Base-by-base conservation (phyloP, 2,113 vertebrate species). In the Cyprinodon brontotheroides region DNA sequence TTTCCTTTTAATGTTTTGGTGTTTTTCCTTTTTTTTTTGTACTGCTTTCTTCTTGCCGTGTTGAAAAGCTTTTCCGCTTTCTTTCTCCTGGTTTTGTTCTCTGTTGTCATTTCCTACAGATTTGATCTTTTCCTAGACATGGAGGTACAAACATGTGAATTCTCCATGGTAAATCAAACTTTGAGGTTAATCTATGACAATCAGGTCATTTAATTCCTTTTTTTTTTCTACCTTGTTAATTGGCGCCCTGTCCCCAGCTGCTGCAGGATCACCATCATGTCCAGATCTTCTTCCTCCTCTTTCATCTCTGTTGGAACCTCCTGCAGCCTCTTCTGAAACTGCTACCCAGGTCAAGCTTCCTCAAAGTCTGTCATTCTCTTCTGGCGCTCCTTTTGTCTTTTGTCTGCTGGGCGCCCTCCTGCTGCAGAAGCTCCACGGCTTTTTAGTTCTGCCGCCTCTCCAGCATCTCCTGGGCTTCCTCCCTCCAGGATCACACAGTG, bases 251-350 rank as follows among this genome's bases (percentile, higher is more conserved):
- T 89, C 92, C 87, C 96, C 77, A 96, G 83, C 61, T 95, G 94
- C 83, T 95, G 95, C 91, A 95, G 92, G 72, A 91, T 94, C 48
- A 95, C 87, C 93, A 94, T 87, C 68, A 94, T 92, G 78, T 96
- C 95, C 87, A 95, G 87, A 12, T 96, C 95, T 1, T 96, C 95
- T 0, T 53, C 95, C 1, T 96, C 95, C 0, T 98, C 96, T 96
- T n/a, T 96, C 96, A 11, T 70, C 95, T 95, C 82, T 95, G 93
- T 91, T 96, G n/a, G 94, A 11, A 95, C 93, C 76, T 98, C 97
- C 66, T 95, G 94, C 62, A 98, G 93, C 69, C 96, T 91, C 91
- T 94, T 96, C 91, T 98, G 96, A 87, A 99, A 98, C 91, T 96
- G 95, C 95, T 95, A 96, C 91, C 97, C 37, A 98, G 92, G 94